Evolutionary conservation across 2,113 vertebrate species (phyloP), one percentile per base, ranked within the genome.

Genomic region (Dromaius novaehollandiae): DNA sequence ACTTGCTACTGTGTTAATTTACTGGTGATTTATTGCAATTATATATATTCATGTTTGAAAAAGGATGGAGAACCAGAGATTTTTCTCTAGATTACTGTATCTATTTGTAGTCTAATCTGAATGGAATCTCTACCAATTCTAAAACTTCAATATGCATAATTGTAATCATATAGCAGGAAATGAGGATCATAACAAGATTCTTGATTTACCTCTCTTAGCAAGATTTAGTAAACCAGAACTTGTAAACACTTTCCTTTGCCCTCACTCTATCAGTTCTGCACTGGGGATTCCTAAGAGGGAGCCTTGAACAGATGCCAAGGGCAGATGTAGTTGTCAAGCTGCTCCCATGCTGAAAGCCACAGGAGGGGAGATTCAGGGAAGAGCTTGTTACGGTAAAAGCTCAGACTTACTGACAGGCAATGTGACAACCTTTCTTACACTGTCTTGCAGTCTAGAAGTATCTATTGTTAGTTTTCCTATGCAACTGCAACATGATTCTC

Each of bases 21-120:
- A 50, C 2, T 34, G 48, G 38, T 73, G 73, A 93, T 71, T 95
- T 92, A 76, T 93, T 95, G 74, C 68, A 94, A 90, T 96, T 96
- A 90, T 66, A 74, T 83, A 78, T 88, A 96, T 95, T 97, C 75
- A 91, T 93, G 66, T 86, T 95, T 93, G 60, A 42, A 77, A 92
- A 96, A 91, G 64, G 26, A 1, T 90, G 56, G n/a, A 78, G 68
- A 94, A 65, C 26, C 30, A 64, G 28, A 81, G 38, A 86, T 86
- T 88, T 88, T 92, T n/a, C 88, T 90, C 13, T 78, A 48, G 60
- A 83, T 84, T 32, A 13, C 81, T 96, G 2, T 68, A 28, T 90
- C 60, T 97, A 78, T 96, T 88, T 95, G 60, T 89, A 91, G 89
- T 24, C 30, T 91, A 82, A 76, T 91, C 56, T 92, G 70, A 70